Conservation (phyloP, 2,888 invertebrate species). For the Escarpia spicata region DNA sequence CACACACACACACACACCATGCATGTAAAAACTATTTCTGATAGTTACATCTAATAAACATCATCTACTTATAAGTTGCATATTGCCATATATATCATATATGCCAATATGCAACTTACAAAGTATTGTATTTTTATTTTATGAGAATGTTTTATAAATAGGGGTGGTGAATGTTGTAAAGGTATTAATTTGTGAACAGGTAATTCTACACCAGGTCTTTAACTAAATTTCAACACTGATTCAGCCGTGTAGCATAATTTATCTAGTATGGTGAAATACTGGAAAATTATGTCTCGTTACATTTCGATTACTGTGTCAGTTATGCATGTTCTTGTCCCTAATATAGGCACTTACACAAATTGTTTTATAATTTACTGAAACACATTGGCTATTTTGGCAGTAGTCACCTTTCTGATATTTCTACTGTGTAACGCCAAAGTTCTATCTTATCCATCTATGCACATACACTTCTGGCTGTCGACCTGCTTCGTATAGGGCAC, state of each 20-base stretch:
- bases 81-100: too few relatives aligned
- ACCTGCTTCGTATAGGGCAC: too few relatives aligned
- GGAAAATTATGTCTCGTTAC: neutral
- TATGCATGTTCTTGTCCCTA: neutral
- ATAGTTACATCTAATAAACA: too few relatives aligned
- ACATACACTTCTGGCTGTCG: too few relatives aligned
- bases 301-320: neutral
- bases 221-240: neutral
- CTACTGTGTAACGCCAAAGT: neutral
- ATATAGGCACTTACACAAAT: neutral
- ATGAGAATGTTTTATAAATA: too few relatives aligned
- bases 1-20: too few relatives aligned
- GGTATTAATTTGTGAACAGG: neutral
- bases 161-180: too few relatives aligned
- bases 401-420: neutral
- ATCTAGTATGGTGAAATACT: neutral
- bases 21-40: too few relatives aligned
- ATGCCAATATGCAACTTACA: too few relatives aligned
- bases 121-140: too few relatives aligned
- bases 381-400: neutral
- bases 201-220: neutral
- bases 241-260: too few relatives aligned
- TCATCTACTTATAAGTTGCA: too few relatives aligned
- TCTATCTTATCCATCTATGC: neutral
- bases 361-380: neutral